A percentile compares a stretch with the other conserved stretches of the same genome.
phyloP scores from a whole-genome alignment of 2,888 invertebrate genomes.

The Bursaphelenchus okinawaensis region DNA sequence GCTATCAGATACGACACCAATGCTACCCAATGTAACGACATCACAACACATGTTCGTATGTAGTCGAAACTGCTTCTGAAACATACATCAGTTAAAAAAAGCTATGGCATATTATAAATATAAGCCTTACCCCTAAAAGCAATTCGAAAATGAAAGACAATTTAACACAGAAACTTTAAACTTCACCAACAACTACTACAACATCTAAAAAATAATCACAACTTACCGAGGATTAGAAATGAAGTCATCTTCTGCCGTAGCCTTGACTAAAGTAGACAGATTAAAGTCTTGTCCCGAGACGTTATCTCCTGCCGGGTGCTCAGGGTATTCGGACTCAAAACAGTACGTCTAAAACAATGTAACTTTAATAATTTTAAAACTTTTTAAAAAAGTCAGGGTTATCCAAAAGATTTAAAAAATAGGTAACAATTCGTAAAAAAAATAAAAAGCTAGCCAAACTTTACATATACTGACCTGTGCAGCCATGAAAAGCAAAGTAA shows the following conservation, averaged over 20 bases:
- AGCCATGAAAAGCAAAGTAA: not conserved
- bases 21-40: conserved; percentile 90
- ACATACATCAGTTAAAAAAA: not conserved
- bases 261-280: conserved; percentile 32
- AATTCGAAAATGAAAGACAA: no score
- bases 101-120: not conserved
- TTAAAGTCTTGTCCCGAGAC: conserved; percentile 43
- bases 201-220: not conserved
- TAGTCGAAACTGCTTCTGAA: conserved; percentile 67
- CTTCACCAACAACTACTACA: not conserved
- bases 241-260: conserved; percentile 53
- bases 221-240: conserved; percentile 26
- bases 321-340: conserved; percentile 70
- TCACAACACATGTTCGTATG: conserved; percentile 76
- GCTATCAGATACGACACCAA: conserved; percentile 89
- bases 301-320: conserved; percentile 45
- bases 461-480: no score
- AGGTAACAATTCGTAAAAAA: no score
- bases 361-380: not conserved
- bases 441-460: no score
- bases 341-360: conserved; percentile 64
- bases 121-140: no score
- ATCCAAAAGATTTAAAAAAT: no score
- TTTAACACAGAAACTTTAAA: not conserved
- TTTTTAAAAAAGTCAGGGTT: no score